Percentiles rank a stretch among this genome's conserved stretches.
Evolutionary conservation across 2,113 vertebrate genomes (phyloP).

Genomic region (Lucifuga dentata): DNA sequence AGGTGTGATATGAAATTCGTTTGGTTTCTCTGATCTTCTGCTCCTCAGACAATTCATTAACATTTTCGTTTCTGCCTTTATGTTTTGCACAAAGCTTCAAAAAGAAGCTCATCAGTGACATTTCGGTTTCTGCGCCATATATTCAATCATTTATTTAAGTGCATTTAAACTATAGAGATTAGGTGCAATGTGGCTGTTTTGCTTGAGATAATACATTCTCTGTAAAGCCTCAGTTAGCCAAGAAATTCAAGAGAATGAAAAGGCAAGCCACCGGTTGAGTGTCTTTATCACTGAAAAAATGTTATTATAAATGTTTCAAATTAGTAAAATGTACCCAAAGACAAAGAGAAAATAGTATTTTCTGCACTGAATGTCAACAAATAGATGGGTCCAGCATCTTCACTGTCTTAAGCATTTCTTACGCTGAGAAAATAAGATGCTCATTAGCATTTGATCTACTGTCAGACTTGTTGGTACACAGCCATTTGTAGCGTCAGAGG

Average conservation of each 20-base stretch:
- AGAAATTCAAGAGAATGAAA: conserved; percentile 49
- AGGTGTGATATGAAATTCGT: conserved; percentile 82
- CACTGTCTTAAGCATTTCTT: background rate
- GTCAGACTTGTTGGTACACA: too few relatives aligned
- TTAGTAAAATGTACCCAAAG: conserved; percentile 35
- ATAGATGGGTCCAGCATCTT: background rate
- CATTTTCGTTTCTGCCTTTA: conserved; percentile 71
- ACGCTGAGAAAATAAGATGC: too few relatives aligned
- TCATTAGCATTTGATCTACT: too few relatives aligned
- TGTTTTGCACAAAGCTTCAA: conserved; percentile 75
- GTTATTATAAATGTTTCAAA: conserved; percentile 42
- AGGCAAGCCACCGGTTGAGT: conserved; percentile 24
- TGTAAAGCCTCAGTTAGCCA: conserved; percentile 37
- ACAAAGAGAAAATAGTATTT: conserved; percentile 31
- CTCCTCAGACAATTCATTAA: conserved; percentile 80
- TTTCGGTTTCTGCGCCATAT: conserved; percentile 60
- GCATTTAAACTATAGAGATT: conserved; percentile 68
- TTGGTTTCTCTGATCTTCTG: conserved; percentile 78
- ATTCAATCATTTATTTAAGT: conserved; percentile 72
- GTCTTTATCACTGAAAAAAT: conserved; percentile 17
- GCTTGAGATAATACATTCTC: conserved; percentile 62
- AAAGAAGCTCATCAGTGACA: conserved; percentile 73
- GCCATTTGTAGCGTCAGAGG: too few relatives aligned
- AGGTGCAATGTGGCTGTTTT: conserved; percentile 69
- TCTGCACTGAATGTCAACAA: conserved; percentile 20